Evolutionary conservation across 1,140 invertebrate species (phyloP).

Genomic region (Trichoplusia ni): DNA sequence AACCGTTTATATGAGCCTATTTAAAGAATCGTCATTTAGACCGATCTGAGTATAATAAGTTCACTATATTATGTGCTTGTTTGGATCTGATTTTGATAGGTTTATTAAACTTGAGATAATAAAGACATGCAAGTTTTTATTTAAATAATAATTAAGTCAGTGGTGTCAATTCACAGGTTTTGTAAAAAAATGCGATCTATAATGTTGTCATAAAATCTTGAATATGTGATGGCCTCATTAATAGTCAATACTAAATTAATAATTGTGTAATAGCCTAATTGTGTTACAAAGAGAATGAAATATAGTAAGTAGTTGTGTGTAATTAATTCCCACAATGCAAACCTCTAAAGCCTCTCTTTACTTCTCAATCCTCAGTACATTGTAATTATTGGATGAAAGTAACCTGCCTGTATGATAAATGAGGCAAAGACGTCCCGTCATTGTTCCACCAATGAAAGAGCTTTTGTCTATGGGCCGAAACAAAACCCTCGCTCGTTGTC

Average conservation of each 20-base stretch:
- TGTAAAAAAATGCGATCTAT: background rate
- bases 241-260: background rate
- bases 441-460: constrained; percentile 74
- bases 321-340: constrained; percentile 59
- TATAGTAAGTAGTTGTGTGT: constrained; percentile 50
- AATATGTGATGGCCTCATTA: background rate
- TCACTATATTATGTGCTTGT: background rate
- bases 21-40: background rate
- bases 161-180: background rate
- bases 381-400: constrained; percentile 78
- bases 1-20: background rate
- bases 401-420: constrained; percentile 78
- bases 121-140: no score
- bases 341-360: constrained; percentile 41
- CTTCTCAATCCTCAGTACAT: constrained; percentile 57
- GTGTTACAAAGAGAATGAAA: constrained; percentile 46
- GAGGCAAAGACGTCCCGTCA: constrained; percentile 68
- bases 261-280: constrained; percentile 5
- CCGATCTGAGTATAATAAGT: background rate
- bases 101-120: no score
- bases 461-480: constrained; percentile 72
- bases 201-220: background rate
- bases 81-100: no score
- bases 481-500: constrained; percentile 70
- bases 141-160: no score